phyloP scores from a whole-genome alignment of 2,888 invertebrate genomes.

The Lypha dubia region DNA sequence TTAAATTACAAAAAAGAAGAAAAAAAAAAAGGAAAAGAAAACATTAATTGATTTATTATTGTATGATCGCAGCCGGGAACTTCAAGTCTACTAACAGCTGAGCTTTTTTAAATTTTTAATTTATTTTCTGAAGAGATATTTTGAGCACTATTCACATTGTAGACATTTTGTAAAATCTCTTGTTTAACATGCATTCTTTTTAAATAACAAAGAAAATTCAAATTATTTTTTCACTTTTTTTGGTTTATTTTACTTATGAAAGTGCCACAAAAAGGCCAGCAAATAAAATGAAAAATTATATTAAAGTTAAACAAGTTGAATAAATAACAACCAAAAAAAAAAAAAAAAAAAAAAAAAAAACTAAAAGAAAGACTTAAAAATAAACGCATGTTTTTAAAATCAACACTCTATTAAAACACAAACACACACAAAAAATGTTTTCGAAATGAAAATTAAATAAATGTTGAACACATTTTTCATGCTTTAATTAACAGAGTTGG shows the following conservation, averaged over 20 bases:
- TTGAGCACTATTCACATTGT: not conserved
- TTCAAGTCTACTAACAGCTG: no score
- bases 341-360: not conserved
- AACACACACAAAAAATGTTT: slow-evolving; percentile 49
- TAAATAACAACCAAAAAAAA: slow-evolving; percentile 1
- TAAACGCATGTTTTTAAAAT: slow-evolving; percentile 52
- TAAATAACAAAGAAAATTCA: slow-evolving; percentile 18
- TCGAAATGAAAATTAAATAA: slow-evolving; percentile 62
- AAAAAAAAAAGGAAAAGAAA: no score
- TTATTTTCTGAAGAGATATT: not conserved
- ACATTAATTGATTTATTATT: no score
- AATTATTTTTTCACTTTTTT: slow-evolving; percentile 29
- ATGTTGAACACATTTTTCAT: slow-evolving; percentile 70
- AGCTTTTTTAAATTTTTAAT: not conserved
- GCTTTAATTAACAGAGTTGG: slow-evolving; percentile 69
- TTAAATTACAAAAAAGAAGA: no score
- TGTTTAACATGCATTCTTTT: not conserved
- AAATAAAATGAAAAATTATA: slow-evolving; percentile 22
- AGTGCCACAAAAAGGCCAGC: not conserved
- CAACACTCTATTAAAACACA: slow-evolving; percentile 52
- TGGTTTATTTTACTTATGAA: not conserved
- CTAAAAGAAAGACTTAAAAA: not conserved
- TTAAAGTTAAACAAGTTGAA: slow-evolving; percentile 12
- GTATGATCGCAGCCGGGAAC: no score
- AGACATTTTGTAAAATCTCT: not conserved